Evolutionary conservation across 2,888 invertebrate species (phyloP).

Genomic region (Pollenia labialis): DNA sequence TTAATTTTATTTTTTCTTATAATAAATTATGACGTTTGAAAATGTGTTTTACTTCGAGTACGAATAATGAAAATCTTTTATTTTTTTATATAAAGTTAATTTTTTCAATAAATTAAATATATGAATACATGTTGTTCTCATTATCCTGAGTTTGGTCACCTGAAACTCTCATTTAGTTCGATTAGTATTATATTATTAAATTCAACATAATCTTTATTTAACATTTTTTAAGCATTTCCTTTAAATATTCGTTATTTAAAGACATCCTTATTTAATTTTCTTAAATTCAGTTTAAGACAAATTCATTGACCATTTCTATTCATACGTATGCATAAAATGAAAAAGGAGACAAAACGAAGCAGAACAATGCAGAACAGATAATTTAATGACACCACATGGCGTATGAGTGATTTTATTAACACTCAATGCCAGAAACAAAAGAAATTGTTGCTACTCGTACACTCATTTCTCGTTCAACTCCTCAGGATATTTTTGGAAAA

Average conservation of each 20-base stretch:
- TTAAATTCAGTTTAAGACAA: neutral
- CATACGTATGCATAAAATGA: conserved; percentile 8
- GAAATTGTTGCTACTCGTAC: conserved; percentile 33
- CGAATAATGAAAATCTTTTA: too few relatives aligned
- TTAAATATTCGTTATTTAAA: too few relatives aligned
- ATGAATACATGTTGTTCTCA: too few relatives aligned
- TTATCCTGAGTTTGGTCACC: too few relatives aligned
- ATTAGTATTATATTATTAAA: too few relatives aligned
- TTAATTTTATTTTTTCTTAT: too few relatives aligned
- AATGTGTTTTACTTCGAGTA: too few relatives aligned
- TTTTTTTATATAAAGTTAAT: too few relatives aligned
- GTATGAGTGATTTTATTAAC: conserved; percentile 70
- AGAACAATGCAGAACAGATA: conserved; percentile 21
- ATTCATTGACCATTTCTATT: conserved; percentile 32
- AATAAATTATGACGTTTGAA: too few relatives aligned
- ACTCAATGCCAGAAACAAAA: conserved; percentile 65
- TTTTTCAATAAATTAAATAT: too few relatives aligned
- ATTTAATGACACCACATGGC: conserved; percentile 63
- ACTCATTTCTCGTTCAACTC: conserved; percentile 45
- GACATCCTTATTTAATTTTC: neutral
- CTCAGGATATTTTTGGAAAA: conserved; percentile 45
- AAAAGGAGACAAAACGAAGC: neutral
- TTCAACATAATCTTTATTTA: neutral
- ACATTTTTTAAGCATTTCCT: neutral
- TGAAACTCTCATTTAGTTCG: too few relatives aligned